phyloP scores from a whole-genome alignment of 2,797 vertebrate species.

The Hemibagrus guttatus region DNA sequence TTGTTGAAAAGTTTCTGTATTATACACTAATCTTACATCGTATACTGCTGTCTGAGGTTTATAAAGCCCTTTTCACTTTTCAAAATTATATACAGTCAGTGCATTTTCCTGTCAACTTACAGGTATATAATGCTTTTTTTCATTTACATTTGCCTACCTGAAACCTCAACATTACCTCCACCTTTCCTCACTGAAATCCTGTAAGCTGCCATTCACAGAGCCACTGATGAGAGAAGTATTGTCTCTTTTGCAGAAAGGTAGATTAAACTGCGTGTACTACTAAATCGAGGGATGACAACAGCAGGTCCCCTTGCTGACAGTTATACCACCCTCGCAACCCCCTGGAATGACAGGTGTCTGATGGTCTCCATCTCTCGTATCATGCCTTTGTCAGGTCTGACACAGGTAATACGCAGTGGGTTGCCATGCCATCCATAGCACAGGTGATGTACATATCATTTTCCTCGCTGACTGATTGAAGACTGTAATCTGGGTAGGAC shows the following conservation, averaged over 20 bases:
- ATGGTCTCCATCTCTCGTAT: conserved; percentile 76
- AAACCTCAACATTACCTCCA: conserved; percentile 46
- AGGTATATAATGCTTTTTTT: conserved; percentile 52
- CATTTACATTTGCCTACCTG: conserved; percentile 50
- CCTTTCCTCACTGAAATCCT: conserved; percentile 64
- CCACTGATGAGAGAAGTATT: conserved; percentile 62
- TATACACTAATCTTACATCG: too few relatives aligned
- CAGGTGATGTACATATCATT: conserved; percentile 86
- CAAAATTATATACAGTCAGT: neutral
- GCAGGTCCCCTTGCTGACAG: conserved; percentile 72
- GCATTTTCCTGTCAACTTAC: conserved; percentile 15
- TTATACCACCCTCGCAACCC: conserved; percentile 47
- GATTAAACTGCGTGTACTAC: conserved; percentile 74
- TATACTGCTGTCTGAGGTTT: neutral
- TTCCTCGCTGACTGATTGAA: conserved; percentile 84
- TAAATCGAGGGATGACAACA: conserved; percentile 69
- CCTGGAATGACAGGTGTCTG: conserved; percentile 72
- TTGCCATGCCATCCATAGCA: conserved; percentile 40
- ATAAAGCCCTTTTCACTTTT: neutral
- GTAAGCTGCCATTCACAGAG: conserved; percentile 61
- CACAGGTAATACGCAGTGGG: conserved; percentile 79
- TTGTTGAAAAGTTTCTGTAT: neutral
- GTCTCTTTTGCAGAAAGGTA: conserved; percentile 72
- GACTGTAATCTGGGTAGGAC: conserved; percentile 82
- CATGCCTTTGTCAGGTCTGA: conserved; percentile 79